Evolutionary conservation across 2,113 vertebrate genomes (phyloP).

Genomic region (Pseudopipra pipra): DNA sequence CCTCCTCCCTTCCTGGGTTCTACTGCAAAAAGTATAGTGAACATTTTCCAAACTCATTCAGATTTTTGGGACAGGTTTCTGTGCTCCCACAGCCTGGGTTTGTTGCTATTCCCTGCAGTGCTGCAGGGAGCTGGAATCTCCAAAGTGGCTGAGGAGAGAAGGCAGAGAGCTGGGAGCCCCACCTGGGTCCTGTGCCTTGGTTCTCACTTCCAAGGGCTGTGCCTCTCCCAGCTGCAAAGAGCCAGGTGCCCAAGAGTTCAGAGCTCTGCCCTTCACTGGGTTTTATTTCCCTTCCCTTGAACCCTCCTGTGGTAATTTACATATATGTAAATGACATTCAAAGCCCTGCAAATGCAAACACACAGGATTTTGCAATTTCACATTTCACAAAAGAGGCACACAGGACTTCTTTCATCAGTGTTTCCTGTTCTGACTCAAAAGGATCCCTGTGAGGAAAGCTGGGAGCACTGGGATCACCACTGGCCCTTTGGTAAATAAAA

Average conservation of each 20-base stretch:
- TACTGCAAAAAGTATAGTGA: not conserved
- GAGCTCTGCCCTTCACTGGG: not conserved
- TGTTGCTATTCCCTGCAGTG: not conserved
- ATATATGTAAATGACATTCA: not conserved
- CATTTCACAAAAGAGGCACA: not conserved
- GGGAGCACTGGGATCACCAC: not conserved
- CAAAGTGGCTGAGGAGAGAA: not conserved
- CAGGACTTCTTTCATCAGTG: not conserved
- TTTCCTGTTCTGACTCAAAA: not conserved
- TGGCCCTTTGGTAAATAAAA: not conserved
- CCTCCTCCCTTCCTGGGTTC: not conserved
- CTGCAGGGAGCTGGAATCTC: not conserved
- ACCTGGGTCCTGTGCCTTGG: not conserved
- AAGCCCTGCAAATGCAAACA: not conserved
- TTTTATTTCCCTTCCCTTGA: not conserved
- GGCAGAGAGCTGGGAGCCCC: not conserved
- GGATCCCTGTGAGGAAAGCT: not conserved
- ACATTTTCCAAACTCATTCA: not conserved
- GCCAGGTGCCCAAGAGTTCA: not conserved
- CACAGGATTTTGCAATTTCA: not conserved
- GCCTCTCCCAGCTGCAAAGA: not conserved
- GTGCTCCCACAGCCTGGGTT: not conserved
- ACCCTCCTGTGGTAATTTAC: not conserved
- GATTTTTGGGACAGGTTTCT: not conserved
- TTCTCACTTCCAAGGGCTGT: not conserved